Evolutionary conservation across 2,113 vertebrate genomes (phyloP).

Genomic region (Probosciger aterrimus): DNA sequence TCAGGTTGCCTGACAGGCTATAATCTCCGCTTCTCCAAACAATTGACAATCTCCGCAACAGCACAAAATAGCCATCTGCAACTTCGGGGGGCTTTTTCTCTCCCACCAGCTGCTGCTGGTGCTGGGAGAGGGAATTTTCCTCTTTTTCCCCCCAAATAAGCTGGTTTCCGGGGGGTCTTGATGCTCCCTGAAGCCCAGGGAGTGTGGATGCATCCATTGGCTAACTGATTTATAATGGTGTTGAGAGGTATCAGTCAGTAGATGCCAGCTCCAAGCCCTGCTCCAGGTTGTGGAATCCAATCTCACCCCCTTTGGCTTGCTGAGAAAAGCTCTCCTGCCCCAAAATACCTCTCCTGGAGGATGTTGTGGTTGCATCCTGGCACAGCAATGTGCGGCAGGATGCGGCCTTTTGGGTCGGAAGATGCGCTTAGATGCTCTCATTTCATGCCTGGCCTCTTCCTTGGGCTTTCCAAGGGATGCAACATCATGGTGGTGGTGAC

Average conservation of each 20-base stretch:
- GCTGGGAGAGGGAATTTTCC: neutral
- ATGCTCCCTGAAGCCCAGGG: accelerated
- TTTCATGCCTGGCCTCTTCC: accelerated
- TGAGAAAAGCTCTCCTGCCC: neutral
- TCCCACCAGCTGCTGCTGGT: accelerated
- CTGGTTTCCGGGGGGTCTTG: neutral
- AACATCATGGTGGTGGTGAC: accelerated
- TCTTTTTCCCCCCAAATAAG: accelerated
- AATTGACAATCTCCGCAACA: neutral
- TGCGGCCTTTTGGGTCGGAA: neutral
- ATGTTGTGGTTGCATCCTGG: accelerated
- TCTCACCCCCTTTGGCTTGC: neutral
- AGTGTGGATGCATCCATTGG: accelerated
- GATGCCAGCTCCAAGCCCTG: neutral
- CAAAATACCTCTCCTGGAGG: neutral
- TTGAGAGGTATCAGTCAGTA: accelerated
- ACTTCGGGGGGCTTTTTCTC: neutral
- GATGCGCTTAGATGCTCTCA: accelerated
- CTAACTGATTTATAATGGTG: neutral
- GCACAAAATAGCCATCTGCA: neutral
- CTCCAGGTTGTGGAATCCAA: neutral
- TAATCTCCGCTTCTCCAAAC: conserved; percentile 14
- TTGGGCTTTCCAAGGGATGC: neutral
- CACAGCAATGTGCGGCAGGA: neutral
- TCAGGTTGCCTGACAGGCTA: conserved; percentile 20